Evolutionary conservation across 2,888 invertebrate genomes (phyloP).

Genomic region (Ornithoptera priamus): DNA sequence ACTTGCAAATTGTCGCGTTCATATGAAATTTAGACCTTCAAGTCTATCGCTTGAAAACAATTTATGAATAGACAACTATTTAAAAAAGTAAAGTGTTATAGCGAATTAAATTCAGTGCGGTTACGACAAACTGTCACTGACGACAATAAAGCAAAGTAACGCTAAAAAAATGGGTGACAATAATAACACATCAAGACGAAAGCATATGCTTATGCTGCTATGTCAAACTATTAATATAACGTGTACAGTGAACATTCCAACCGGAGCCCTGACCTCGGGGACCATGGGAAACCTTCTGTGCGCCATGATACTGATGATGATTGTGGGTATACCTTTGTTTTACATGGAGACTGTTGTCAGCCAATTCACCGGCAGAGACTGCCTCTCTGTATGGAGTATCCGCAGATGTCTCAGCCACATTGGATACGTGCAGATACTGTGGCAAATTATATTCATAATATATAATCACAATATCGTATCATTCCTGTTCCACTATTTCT

Average conservation of each 20-base stretch:
- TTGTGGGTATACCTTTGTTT: conserved; percentile 60
- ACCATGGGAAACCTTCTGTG: conserved; percentile 48
- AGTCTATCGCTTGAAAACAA: too few species aligned
- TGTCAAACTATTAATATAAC: conserved; percentile 49
- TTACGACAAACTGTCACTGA: too few species aligned
- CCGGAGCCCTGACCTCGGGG: conserved; percentile 46
- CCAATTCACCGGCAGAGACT: conserved; percentile 66
- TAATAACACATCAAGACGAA: conserved; percentile 7
- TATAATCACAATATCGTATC: conserved; percentile 51
- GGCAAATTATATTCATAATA: conserved; percentile 50
- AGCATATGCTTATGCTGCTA: conserved; percentile 39
- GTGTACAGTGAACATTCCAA: conserved; percentile 46
- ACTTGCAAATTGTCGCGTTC: too few species aligned
- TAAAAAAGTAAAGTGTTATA: too few species aligned
- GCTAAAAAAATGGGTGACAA: neutral
- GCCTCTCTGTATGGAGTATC: conserved; percentile 59
- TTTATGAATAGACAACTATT: too few species aligned
- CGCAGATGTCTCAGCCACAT: conserved; percentile 58
- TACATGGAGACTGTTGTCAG: conserved; percentile 66
- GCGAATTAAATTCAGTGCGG: too few species aligned
- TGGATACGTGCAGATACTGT: conserved; percentile 54
- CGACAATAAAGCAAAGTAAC: too few species aligned
- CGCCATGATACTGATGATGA: conserved; percentile 41
- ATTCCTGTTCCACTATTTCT: conserved; percentile 61
- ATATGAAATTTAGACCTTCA: too few species aligned